These are phyloP conservation scores for Tragelaphus strepsiceros DNA, from an alignment of 2,113 vertebrate genomes.

Conservation along the genomic window DNA sequence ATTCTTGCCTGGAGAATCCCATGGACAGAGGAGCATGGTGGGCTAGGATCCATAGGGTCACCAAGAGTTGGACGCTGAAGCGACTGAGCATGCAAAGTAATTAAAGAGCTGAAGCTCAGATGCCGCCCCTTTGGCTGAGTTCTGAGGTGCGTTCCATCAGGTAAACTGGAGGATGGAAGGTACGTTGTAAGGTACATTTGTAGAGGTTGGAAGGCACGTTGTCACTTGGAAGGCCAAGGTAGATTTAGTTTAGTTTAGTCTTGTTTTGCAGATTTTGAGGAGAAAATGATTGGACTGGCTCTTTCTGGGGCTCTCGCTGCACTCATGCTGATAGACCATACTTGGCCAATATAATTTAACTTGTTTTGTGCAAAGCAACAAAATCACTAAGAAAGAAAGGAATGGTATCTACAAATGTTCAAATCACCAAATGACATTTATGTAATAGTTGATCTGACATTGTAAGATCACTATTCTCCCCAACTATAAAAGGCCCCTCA, in stretches of 20 bases:
- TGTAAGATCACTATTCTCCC: neutral
- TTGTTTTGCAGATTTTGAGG: neutral
- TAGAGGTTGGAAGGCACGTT: neutral
- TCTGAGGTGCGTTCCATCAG: neutral
- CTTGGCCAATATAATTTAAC: neutral
- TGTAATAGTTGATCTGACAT: neutral
- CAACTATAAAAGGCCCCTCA: constrained; percentile 29
- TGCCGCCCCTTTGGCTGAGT: neutral
- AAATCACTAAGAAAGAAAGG: neutral
- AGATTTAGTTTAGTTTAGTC: neutral
- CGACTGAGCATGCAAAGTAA: neutral
- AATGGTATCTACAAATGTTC: neutral
- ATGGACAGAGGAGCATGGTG: neutral
- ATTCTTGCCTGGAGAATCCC: neutral
- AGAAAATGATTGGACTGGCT: neutral
- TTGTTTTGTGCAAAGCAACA: neutral
- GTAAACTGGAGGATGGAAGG: neutral
- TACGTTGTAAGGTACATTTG: neutral
- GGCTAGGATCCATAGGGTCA: neutral
- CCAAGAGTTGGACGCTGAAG: neutral
- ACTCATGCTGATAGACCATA: neutral
- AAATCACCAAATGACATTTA: neutral
- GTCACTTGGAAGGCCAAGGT: neutral
- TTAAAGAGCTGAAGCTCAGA: neutral
- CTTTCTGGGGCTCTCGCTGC: neutral